Conservation (phyloP, 2,113 vertebrate genomes). For the Cochlearius cochlearius region DNA sequence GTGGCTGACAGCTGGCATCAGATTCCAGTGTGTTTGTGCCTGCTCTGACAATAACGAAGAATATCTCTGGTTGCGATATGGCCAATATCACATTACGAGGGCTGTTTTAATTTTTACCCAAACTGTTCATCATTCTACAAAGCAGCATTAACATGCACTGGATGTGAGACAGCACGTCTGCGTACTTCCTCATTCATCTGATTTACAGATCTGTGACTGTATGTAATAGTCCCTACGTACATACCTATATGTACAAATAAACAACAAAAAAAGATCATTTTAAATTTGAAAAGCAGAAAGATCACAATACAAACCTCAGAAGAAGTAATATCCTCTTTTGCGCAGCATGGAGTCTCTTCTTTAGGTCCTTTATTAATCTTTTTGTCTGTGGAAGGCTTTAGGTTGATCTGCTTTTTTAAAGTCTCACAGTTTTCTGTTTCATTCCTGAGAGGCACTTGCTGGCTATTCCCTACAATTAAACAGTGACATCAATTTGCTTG, state of each 20-base stretch:
- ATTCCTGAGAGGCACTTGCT: slow-evolving; percentile 74
- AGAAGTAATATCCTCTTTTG: slow-evolving; percentile 62
- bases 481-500: not conserved
- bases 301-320: slow-evolving; percentile 67
- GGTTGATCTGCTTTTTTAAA: slow-evolving; percentile 67
- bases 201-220: not conserved
- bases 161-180: not conserved
- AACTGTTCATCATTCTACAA: not conserved
- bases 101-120: not conserved
- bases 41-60: not conserved
- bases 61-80: not conserved
- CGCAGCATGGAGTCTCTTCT: slow-evolving; percentile 59
- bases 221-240: not conserved
- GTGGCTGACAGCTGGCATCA: not conserved
- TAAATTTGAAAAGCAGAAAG: not conserved
- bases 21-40: not conserved
- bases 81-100: not conserved
- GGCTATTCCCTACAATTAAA: slow-evolving; percentile 71
- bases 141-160: not conserved
- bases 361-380: slow-evolving; percentile 61
- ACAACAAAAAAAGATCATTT: not conserved
- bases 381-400: slow-evolving; percentile 71
- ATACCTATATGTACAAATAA: not conserved
- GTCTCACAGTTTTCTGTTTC: slow-evolving; percentile 72
- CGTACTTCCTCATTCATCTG: not conserved